Evolutionary conservation across 2,797 vertebrate species (phyloP).

Genomic region (Hippoglossus hippoglossus): DNA sequence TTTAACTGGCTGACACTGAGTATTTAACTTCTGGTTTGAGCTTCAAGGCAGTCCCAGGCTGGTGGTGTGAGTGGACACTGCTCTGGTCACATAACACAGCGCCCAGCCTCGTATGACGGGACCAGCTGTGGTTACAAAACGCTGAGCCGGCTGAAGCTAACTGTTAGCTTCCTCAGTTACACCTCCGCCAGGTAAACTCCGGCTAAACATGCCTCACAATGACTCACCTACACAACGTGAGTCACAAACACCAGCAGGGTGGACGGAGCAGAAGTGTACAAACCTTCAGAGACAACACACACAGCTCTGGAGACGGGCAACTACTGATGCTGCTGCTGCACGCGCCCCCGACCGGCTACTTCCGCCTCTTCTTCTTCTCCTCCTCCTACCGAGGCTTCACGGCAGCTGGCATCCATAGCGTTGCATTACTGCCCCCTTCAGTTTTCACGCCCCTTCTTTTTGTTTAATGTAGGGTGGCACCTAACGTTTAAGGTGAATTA

Average conservation of each 20-base stretch:
- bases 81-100: not conserved
- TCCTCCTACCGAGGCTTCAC: no score
- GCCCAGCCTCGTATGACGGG: constrained; percentile 1
- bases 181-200: not conserved
- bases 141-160: constrained; percentile 2
- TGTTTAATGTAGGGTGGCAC: no score
- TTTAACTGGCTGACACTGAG: not conserved
- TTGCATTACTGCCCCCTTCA: no score
- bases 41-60: no score
- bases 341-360: not conserved
- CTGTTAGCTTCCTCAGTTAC: constrained; percentile 16
- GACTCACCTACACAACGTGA: no score
- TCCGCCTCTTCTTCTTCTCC: constrained; percentile 2
- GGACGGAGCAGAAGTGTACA: no score
- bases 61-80: not conserved
- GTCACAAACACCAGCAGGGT: not conserved
- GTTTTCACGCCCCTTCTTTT: no score
- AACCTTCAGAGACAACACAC: not conserved
- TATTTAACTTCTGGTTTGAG: not conserved
- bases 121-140: constrained; percentile 5
- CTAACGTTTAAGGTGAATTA: no score
- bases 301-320: no score
- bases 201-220: not conserved
- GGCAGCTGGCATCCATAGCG: no score
- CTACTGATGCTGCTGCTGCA: not conserved